Evolutionary conservation across 2,797 vertebrate genomes (phyloP).

Genomic region (Anguilla megastoma): DNA sequence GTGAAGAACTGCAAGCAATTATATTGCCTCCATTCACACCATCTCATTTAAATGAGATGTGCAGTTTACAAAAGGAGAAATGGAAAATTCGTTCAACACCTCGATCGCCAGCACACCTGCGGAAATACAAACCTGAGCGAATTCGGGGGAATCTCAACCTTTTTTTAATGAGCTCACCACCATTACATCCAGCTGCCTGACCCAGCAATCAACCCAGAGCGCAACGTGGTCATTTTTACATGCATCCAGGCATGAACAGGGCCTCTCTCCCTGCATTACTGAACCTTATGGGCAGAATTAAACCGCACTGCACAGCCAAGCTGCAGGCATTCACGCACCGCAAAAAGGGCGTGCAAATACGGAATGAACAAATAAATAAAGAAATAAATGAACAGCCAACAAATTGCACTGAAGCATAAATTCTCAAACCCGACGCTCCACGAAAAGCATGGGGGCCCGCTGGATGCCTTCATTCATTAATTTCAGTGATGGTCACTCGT

Average conservation of each 20-base stretch:
- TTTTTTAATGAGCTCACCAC: not conserved
- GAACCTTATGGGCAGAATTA: not conserved
- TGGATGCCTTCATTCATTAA: not conserved
- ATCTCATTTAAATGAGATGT: conserved; percentile 51
- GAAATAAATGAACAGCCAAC: not conserved
- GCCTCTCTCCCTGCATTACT: not conserved
- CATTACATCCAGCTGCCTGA: not conserved
- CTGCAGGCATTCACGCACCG: not conserved
- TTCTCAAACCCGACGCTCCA: not conserved
- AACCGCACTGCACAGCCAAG: not conserved
- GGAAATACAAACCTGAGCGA: conserved; percentile 48
- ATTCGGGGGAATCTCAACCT: not conserved
- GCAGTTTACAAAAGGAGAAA: conserved; percentile 64
- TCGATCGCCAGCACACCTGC: conserved; percentile 41
- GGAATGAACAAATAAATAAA: not conserved
- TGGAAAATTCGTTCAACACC: conserved; percentile 55
- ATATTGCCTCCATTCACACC: conserved; percentile 61
- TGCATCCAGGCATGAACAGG: not conserved
- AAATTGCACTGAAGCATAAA: conserved; percentile 1
- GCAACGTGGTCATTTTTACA: not conserved
- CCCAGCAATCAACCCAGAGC: not conserved
- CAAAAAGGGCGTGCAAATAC: not conserved
- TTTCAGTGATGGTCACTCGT: not conserved
- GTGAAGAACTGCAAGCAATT: conserved; percentile 69
- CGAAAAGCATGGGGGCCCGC: not conserved